phyloP scores from a whole-genome alignment of 2,888 invertebrate genomes.

The Limnephilus rhombicus region DNA sequence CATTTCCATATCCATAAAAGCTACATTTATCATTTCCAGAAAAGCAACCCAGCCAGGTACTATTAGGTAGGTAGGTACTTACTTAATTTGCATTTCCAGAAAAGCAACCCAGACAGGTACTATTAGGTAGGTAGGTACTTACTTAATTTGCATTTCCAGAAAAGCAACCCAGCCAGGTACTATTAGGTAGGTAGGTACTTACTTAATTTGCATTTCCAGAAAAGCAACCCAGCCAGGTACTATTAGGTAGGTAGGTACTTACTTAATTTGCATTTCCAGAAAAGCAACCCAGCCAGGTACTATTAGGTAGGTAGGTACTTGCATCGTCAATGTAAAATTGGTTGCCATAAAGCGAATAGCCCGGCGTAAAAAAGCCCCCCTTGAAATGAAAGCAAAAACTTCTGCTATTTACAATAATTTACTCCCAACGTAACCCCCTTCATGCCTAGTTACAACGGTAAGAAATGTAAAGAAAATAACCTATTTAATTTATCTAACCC shows the following conservation, averaged over 20 bases:
- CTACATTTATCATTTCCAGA: neutral
- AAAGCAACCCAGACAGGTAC: too few species aligned
- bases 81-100: neutral
- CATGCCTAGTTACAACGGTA: neutral
- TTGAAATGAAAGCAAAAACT: neutral
- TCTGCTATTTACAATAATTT: neutral
- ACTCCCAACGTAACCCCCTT: neutral
- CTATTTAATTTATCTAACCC: neutral
- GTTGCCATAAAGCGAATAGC: neutral
- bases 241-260: too few species aligned
- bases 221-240: too few species aligned
- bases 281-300: neutral
- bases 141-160: too few species aligned
- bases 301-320: neutral
- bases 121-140: too few species aligned
- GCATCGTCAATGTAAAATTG: neutral
- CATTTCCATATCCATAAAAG: too few species aligned
- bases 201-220: too few species aligned
- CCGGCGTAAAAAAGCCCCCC: neutral
- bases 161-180: too few species aligned
- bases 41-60: too few species aligned
- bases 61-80: too few species aligned
- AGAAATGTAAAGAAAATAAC: neutral
- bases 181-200: too few species aligned
- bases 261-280: too few species aligned